phyloP scores from a whole-genome alignment of 2,888 invertebrate species.

The Cerastis rubricosa region DNA sequence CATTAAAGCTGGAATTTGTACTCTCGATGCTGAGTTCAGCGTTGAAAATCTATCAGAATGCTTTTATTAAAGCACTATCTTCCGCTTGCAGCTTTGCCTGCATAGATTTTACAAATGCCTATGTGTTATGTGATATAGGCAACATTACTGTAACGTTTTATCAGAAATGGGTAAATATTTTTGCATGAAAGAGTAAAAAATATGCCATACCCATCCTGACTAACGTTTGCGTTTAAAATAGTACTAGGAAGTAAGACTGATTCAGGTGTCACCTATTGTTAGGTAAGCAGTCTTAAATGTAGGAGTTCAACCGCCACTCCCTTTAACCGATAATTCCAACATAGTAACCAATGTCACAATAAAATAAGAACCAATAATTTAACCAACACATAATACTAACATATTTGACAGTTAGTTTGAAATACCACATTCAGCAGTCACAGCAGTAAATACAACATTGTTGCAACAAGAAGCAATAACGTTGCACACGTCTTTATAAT shows the following conservation, averaged over 20 bases:
- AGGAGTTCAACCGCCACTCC: slow-evolving; percentile 3
- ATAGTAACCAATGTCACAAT: slow-evolving; percentile 25
- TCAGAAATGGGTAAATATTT: too few species aligned
- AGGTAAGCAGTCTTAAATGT: slow-evolving; percentile 9
- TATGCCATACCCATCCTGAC: neutral
- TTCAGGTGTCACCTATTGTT: neutral
- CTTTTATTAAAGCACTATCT: neutral
- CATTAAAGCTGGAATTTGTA: neutral
- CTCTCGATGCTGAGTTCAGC: neutral
- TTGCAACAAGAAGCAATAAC: slow-evolving; percentile 64
- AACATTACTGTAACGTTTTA: neutral
- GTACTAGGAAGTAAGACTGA: neutral
- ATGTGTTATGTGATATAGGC: neutral
- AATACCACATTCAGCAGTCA: slow-evolving; percentile 52
- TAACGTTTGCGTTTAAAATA: neutral
- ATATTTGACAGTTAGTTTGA: slow-evolving; percentile 65
- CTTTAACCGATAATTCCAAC: slow-evolving; percentile 10
- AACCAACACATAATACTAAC: slow-evolving; percentile 49
- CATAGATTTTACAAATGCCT: neutral
- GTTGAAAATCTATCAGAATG: neutral
- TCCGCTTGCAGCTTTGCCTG: neutral
- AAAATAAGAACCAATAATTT: slow-evolving; percentile 49
- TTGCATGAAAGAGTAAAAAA: neutral
- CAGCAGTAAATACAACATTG: slow-evolving; percentile 62
- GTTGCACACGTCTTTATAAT: slow-evolving; percentile 67